Percentiles rank a stretch among this genome's conserved stretches.
phyloP scores from a whole-genome alignment of 2,113 vertebrate species.

The Sturnus vulgaris region DNA sequence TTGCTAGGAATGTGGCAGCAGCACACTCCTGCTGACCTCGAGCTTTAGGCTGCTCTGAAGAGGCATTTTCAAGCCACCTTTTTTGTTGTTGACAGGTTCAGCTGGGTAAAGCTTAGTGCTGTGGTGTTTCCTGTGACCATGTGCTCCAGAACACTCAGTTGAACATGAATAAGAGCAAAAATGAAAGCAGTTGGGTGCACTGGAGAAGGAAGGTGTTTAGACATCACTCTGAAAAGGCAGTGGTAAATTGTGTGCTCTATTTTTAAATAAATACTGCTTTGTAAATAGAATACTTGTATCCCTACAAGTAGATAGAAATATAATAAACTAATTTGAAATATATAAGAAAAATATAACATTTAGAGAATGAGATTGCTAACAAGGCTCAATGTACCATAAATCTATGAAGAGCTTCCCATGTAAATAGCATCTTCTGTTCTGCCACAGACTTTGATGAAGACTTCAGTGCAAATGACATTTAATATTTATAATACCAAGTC shows the following conservation, averaged over 20 bases:
- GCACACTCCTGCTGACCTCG: neutral
- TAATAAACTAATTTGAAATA: neutral
- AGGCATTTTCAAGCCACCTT: neutral
- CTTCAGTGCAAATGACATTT: neutral
- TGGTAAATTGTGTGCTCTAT: neutral
- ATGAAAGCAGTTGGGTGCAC: neutral
- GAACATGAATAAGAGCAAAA: neutral
- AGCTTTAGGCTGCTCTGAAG: neutral
- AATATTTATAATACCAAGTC: neutral
- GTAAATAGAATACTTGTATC: constrained; percentile 25
- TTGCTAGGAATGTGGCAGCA: neutral
- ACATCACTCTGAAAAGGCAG: neutral
- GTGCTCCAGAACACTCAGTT: neutral
- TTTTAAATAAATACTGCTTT: constrained; percentile 36
- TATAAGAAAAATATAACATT: neutral
- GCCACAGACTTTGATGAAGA: neutral
- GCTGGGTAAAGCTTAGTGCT: neutral
- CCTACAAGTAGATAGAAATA: neutral
- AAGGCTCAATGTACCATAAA: neutral
- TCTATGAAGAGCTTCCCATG: neutral
- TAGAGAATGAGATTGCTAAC: neutral
- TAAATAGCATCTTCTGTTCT: neutral
- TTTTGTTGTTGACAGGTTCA: neutral
- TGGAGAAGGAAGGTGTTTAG: neutral
- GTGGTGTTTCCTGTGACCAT: neutral